Conservation (phyloP, 2,797 vertebrate species). For the Pseudochirops cupreus region DNA sequence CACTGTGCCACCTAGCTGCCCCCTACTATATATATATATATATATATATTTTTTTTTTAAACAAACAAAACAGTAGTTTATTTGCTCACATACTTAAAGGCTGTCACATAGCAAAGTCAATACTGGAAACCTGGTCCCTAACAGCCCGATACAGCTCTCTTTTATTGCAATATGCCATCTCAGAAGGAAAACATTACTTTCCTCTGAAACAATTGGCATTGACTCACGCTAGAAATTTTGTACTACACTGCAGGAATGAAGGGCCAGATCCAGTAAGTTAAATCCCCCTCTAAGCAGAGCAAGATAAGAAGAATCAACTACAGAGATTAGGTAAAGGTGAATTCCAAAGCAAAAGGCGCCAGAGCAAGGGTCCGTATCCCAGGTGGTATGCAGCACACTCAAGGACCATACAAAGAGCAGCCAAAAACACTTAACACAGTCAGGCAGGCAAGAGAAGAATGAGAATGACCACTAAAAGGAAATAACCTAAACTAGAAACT, state of each 20-base stretch:
- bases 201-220: neutral
- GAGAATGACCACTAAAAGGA: neutral
- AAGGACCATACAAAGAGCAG: neutral
- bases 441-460: neutral
- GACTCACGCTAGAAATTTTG: conserved; percentile 23
- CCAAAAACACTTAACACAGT: neutral
- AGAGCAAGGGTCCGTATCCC: neutral
- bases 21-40: neutral
- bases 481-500: neutral
- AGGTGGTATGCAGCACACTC: neutral
- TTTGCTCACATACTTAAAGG: neutral
- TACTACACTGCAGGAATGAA: conserved; percentile 44
- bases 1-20: too few relatives aligned
- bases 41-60: neutral
- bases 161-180: neutral
- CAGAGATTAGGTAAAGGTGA: conserved; percentile 21
- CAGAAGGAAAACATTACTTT: neutral
- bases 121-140: conserved; percentile 30
- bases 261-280: conserved; percentile 35
- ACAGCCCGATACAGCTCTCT: neutral
- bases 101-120: neutral
- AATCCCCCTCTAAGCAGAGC: conserved; percentile 24
- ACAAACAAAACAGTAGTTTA: conserved; percentile 5
- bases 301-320: conserved; percentile 44
- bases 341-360: conserved; percentile 35